Evolutionary conservation across 2,888 invertebrate species (phyloP), one percentile per base, ranked within the genome.

Genomic region (Nemurella pictetii): DNA sequence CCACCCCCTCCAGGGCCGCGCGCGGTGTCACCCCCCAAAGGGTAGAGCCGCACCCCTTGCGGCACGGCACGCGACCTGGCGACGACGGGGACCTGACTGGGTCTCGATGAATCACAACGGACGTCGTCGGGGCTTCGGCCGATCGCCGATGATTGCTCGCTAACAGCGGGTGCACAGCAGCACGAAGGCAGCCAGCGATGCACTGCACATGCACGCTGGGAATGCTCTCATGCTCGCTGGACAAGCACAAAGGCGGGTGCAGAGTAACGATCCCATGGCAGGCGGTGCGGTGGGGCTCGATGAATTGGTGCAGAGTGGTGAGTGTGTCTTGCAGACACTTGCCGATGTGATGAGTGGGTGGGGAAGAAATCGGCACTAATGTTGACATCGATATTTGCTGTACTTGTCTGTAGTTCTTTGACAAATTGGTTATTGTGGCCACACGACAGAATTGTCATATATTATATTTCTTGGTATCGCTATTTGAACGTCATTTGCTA

Each of bases 61-160:
- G 84, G 29, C 84, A 84, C 55, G 84, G 29, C 84, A 84, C 84
- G 84, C 80, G 84, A 35, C 84, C 74, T 77, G 80, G 26, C 80
- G 80, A 30, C 80, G 80, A 12, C 80, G 80, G 80, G 30, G 30
- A 28, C 80, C 28, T 4, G 25, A 29, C 15, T 29, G 30, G 30
- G 9, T n/a, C 5, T 12, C 2, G 82, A 82, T 82, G 82, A 82
- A 55, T 82, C 82, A 82, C n/a, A n/a, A n/a, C 82, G 82, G 81
- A 28, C 82, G n/a, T 78, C 78, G 55, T 55, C 55, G 3, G 15
- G 55, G n/a, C n/a, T n/a, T 55, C 30, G 26, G 28, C 26, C 3
- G n/a, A n/a, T n/a, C n/a, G n/a, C n/a, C 28, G 80, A 35, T 81
- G 35, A 81, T 81, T 81, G 80, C 36, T 72, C 28, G 82, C 82